A percentile compares a stretch with the other conserved stretches of the same genome.
phyloP scores from a whole-genome alignment of 2,797 vertebrate species.

The Urophycis tenuis region DNA sequence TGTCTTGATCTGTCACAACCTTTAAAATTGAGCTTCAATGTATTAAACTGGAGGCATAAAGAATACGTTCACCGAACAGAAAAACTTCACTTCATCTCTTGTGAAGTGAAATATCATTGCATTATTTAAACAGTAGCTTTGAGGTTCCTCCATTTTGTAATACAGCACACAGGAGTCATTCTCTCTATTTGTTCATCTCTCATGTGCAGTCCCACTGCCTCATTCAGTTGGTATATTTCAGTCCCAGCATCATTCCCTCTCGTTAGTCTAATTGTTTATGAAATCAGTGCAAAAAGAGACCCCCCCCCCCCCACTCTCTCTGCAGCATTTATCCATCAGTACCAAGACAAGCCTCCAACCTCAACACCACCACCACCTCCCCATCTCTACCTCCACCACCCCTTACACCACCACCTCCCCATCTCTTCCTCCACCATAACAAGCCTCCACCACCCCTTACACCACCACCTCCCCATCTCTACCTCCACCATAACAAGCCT shows the following conservation, averaged over 20 bases:
- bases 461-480: background rate
- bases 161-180: background rate
- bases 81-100: background rate
- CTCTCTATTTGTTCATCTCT: background rate
- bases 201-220: background rate
- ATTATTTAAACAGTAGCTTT: background rate
- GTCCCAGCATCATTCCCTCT: background rate
- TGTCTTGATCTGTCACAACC: background rate
- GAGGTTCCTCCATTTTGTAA: constrained; percentile 1
- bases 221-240: background rate
- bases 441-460: background rate
- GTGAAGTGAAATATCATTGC: too few species aligned
- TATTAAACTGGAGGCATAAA: background rate
- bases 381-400: too few species aligned
- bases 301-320: too few species aligned
- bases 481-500: too few species aligned
- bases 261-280: background rate
- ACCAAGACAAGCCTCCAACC: too few species aligned
- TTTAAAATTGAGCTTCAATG: background rate
- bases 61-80: background rate
- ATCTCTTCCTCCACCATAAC: too few species aligned
- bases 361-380: too few species aligned
- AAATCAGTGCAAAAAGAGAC: background rate
- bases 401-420: too few species aligned
- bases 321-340: too few species aligned